Evolutionary conservation across 2,888 invertebrate genomes (phyloP).

Genomic region (Idaea dimidiata): DNA sequence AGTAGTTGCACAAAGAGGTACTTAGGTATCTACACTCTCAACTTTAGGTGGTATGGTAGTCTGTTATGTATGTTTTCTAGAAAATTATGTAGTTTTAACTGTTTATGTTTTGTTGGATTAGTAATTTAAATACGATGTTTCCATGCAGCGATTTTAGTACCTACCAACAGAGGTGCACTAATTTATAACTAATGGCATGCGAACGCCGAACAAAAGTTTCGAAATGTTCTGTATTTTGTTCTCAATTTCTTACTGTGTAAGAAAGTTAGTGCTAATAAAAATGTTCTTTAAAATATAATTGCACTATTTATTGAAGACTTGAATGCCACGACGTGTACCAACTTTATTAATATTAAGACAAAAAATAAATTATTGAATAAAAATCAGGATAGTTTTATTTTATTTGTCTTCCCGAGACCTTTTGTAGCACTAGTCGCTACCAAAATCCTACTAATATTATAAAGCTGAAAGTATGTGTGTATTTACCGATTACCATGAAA

Average conservation of each 20-base stretch:
- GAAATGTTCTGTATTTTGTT: background rate
- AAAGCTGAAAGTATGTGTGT: no score
- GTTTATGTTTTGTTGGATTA: no score
- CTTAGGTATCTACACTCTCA: background rate
- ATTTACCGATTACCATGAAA: no score
- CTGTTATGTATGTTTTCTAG: background rate
- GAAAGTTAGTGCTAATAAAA: slow-evolving; percentile 11
- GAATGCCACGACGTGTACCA: slow-evolving; percentile 41
- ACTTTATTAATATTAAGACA: slow-evolving; percentile 23
- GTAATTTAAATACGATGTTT: no score
- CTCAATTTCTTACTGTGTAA: slow-evolving; percentile 25
- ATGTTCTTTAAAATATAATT: slow-evolving; percentile 32
- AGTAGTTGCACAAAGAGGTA: background rate
- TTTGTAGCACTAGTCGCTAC: no score
- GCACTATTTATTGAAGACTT: slow-evolving; percentile 65
- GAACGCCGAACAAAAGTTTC: background rate
- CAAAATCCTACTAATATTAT: no score
- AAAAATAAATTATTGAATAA: slow-evolving; percentile 29
- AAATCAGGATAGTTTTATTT: background rate
- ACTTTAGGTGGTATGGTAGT: background rate
- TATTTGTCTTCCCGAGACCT: no score
- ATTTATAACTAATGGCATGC: background rate
- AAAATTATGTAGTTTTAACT: no score
- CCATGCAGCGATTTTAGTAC: background rate
- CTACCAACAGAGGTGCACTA: background rate